These are phyloP conservation scores for Serilophus lunatus DNA, from an alignment of 2,113 vertebrate genomes.

Conservation along the genomic window DNA sequence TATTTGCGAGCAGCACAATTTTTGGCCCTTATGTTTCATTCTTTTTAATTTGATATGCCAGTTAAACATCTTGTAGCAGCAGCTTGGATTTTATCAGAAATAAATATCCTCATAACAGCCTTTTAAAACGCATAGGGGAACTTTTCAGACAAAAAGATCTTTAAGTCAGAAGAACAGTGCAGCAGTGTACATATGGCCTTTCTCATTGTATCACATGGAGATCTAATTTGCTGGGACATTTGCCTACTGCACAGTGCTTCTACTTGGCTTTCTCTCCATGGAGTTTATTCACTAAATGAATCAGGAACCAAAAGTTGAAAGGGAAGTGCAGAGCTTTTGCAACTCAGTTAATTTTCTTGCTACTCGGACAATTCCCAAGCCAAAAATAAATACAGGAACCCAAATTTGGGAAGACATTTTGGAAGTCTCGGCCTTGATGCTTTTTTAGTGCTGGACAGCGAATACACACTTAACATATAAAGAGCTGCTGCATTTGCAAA, in stretches of 20 bases:
- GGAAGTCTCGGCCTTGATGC: background rate
- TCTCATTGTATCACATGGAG: background rate
- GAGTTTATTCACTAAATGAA: conserved; percentile 4
- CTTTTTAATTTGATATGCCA: background rate
- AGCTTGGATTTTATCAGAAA: conserved; percentile 42
- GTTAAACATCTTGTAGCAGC: background rate
- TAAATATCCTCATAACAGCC: background rate
- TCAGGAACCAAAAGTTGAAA: background rate
- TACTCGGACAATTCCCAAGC: background rate
- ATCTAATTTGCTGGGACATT: background rate
- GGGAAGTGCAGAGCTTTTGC: background rate
- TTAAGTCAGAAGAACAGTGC: background rate
- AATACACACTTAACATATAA: background rate
- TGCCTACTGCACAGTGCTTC: background rate
- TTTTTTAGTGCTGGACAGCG: background rate
- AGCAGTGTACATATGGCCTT: background rate
- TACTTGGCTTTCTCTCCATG: background rate
- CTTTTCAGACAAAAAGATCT: conserved; percentile 19
- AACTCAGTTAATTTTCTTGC: background rate
- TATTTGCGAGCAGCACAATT: background rate
- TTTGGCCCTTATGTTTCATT: conserved; percentile 6
- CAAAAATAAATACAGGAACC: background rate
- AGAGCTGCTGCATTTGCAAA: background rate
- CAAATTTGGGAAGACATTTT: background rate
- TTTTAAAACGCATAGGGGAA: conserved; percentile 31